Evolutionary conservation across 2,113 vertebrate genomes (phyloP).

Genomic region (Kryptolebias marmoratus): DNA sequence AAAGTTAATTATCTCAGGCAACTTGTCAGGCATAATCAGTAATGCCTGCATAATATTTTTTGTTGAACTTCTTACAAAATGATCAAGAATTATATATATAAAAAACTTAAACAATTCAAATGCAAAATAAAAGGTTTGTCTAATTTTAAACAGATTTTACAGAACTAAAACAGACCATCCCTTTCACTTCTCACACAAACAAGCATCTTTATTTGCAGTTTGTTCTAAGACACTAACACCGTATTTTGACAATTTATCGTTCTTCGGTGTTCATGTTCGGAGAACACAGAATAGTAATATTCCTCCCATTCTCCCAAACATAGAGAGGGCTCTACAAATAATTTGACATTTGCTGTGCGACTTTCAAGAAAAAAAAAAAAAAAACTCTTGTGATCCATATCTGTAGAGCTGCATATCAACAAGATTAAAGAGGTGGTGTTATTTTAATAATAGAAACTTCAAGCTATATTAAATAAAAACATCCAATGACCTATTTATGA

Average conservation of each 20-base stretch:
- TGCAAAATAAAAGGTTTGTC: too few relatives aligned
- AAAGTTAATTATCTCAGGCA: too few relatives aligned
- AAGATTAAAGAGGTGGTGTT: neutral
- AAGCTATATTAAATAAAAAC: constrained; percentile 33
- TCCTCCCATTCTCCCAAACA: neutral
- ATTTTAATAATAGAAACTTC: neutral
- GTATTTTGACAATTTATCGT: neutral
- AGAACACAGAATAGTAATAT: neutral
- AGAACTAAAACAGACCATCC: too few relatives aligned
- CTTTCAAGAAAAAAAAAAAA: constrained; percentile 31
- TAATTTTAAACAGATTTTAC: too few relatives aligned
- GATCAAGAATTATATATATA: too few relatives aligned
- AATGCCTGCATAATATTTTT: too few relatives aligned
- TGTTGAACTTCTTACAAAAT: too few relatives aligned
- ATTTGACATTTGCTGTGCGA: constrained; percentile 10
- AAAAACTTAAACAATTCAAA: too few relatives aligned
- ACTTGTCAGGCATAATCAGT: too few relatives aligned
- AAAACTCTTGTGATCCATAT: neutral
- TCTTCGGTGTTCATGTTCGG: neutral
- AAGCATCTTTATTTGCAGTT: neutral
- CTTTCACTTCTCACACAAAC: neutral
- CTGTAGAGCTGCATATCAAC: neutral
- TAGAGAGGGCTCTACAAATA: neutral
- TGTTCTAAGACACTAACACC: neutral
- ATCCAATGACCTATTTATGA: constrained; percentile 57